Base-by-base conservation (phyloP, 1,140 invertebrate genomes). In the Drepana arcuata region DNA sequence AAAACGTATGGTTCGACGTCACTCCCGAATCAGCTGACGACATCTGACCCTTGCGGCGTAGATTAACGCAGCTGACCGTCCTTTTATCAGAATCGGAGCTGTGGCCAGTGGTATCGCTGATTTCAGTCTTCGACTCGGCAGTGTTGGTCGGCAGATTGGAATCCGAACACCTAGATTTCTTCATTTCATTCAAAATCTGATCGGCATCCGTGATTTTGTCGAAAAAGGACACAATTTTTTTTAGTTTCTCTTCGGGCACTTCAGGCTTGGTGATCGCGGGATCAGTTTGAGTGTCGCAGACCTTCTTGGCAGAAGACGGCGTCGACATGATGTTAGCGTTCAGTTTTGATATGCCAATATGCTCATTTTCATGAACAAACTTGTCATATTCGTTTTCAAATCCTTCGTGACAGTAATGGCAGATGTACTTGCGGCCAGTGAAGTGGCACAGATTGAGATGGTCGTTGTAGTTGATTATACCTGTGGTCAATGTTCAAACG, bases 381-480 rank as follows among this genome's bases (percentile, higher is more conserved):
- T 75, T 79, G 1, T 73, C 68, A 13, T 47, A 33, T 18, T 73
- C 65, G 0, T 14, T 47, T 4, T 63, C 35, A 39, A 79, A 79
- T 0, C 74, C 74, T 14, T 77, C 74, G 32, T 81, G 77, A 36
- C 77, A 81, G 40, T 77, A 81, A 25, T 71, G 61, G 27, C 77
- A 81, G 16, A 67, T 34, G 45, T 43, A 64, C 28, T 62, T 66
- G 3, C 65, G 54, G 1, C 69, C 65, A 0, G 61, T 30, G 28
- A 79, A 81, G 38, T 81, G 77, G 41, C 72, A 75, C 0, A 81
- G 48, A 25, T 79, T 79, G 0, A 81, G 37, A 30, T 81, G 77
- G 23, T 81, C 74, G 25, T 81, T 81, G 47, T 81, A 81, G 41
- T 81, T 81, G n/a, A 81, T 79, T 24, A 81, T 81, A 6, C 77